Conservation (phyloP, 2,888 invertebrate species). For the Stenotaenia linearis region DNA sequence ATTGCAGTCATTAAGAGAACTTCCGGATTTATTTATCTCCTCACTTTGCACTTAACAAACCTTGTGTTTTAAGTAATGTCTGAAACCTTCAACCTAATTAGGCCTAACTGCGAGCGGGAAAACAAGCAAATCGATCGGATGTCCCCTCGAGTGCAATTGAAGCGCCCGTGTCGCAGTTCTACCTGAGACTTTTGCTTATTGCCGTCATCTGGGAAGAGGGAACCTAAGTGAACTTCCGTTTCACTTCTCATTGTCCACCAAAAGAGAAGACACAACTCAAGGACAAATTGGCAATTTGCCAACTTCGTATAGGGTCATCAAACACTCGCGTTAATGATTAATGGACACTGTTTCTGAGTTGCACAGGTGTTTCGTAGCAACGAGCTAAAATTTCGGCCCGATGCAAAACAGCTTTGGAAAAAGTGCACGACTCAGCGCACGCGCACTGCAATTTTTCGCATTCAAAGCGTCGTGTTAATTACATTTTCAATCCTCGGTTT, state of each 20-base stretch:
- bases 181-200: background rate
- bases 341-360: background rate
- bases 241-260: background rate
- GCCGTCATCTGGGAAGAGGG: background rate
- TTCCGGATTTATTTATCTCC: background rate
- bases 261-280: background rate
- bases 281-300: slow-evolving; percentile 8
- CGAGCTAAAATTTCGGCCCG: background rate
- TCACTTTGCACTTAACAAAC: background rate
- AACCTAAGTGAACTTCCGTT: slow-evolving; percentile 14
- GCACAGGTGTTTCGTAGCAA: slow-evolving; percentile 18
- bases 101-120: background rate
- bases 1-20: background rate
- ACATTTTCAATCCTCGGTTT: background rate
- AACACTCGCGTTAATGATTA: background rate
- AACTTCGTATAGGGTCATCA: background rate
- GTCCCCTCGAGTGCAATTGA: background rate
- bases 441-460: background rate
- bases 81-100: background rate
- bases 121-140: slow-evolving; percentile 1
- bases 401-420: background rate
- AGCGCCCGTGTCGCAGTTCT: background rate
- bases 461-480: background rate
- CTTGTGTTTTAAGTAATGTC: background rate
- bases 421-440: background rate